A percentile compares a stretch with the other conserved stretches of the same genome.
Evolutionary conservation across 2,113 vertebrate species (phyloP).

Genomic region (Catharus minimus): DNA sequence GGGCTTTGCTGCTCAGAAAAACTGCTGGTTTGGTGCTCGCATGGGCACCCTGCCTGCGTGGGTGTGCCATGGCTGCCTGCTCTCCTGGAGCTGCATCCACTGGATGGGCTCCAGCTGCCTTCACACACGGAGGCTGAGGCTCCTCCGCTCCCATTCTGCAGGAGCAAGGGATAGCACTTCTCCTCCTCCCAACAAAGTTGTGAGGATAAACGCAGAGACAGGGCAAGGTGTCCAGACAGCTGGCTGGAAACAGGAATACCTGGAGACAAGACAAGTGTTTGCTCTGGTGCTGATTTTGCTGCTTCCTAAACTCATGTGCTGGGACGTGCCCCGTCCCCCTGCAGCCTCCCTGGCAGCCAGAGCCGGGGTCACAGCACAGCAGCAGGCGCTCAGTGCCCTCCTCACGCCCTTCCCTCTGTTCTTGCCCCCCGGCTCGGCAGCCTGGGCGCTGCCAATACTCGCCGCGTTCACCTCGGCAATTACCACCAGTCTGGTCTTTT

Average conservation of each 20-base stretch:
- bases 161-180: neutral
- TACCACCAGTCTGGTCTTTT: slow-evolving; percentile 65
- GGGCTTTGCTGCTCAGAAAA: neutral
- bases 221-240: neutral
- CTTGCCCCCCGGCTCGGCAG: neutral
- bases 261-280: neutral
- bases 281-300: neutral
- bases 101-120: neutral
- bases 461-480: slow-evolving; percentile 59
- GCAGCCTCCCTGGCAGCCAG: neutral
- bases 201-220: neutral
- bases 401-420: slow-evolving; percentile 28
- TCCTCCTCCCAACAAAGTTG: neutral
- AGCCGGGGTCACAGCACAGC: fast-evolving
- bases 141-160: fast-evolving
- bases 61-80: neutral
- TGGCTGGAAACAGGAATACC: neutral
- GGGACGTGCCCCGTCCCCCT: neutral
- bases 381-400: neutral
- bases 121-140: neutral
- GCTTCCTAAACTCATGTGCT: neutral
- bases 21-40: neutral
- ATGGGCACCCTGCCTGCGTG: neutral
- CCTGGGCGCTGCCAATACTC: neutral
- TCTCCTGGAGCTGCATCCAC: neutral